Conservation (phyloP, 1,140 invertebrate genomes). For the Drosophila seguyi region DNA sequence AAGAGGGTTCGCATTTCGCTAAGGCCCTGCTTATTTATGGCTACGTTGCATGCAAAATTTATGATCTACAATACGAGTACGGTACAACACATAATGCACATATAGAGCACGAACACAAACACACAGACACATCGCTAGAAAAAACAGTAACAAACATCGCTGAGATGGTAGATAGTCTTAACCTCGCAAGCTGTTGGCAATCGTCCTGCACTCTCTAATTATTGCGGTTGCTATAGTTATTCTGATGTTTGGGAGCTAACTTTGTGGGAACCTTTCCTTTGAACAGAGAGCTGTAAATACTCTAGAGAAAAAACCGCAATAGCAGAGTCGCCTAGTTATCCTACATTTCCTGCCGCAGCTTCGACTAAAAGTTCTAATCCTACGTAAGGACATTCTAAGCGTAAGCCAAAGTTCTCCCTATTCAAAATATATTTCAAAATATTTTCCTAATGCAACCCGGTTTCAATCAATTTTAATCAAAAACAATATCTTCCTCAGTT, state of each 20-base stretch:
- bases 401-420: background rate
- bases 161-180: conserved; percentile 5
- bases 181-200: conserved; percentile 23
- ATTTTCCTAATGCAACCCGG: no score
- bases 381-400: background rate
- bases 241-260: background rate
- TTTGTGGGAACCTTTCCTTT: background rate
- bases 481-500: conserved; percentile 8
- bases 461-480: background rate
- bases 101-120: conserved; percentile 30
- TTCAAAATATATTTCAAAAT: background rate
- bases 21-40: conserved; percentile 72
- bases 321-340: background rate
- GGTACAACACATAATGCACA: conserved; percentile 40
- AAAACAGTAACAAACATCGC: conserved; percentile 40
- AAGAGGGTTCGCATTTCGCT: conserved; percentile 48
- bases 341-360: background rate
- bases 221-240: background rate
- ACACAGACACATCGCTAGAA: conserved; percentile 40
- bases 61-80: conserved; percentile 75
- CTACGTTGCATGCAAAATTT: conserved; percentile 80
- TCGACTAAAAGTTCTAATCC: background rate
- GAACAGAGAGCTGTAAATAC: background rate
- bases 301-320: background rate
- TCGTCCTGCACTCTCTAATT: conserved; percentile 9